A percentile compares a stretch with the other conserved stretches of the same genome.
Evolutionary conservation across 1,140 invertebrate genomes (phyloP).

Genomic region (Mercenaria mercenaria): DNA sequence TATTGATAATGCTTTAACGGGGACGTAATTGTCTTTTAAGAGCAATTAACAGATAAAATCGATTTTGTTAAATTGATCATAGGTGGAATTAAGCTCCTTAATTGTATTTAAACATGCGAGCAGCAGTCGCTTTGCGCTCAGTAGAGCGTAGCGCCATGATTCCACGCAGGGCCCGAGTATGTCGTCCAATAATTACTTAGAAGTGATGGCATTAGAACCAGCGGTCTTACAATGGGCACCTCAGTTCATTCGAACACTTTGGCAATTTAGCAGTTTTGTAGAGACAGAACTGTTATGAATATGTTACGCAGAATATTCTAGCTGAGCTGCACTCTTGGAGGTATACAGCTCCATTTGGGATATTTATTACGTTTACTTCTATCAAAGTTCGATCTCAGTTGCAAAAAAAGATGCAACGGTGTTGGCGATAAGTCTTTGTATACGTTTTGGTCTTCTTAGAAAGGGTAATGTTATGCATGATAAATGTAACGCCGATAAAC

Average conservation of each 20-base stretch:
- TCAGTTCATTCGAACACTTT: neutral
- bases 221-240: neutral
- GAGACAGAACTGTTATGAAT: neutral
- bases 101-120: too few relatives aligned
- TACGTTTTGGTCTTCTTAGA: conserved; percentile 27
- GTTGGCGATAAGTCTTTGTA: conserved; percentile 18
- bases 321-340: conserved; percentile 23
- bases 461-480: conserved; percentile 26
- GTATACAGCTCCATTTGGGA: neutral
- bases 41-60: too few relatives aligned
- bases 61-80: too few relatives aligned
- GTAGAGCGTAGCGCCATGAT: too few relatives aligned
- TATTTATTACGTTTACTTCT: conserved; percentile 4
- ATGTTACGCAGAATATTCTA: conserved; percentile 2
- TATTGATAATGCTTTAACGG: too few relatives aligned
- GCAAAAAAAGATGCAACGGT: neutral
- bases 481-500: neutral
- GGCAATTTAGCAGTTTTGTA: conserved; percentile 20
- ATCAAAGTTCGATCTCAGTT: neutral
- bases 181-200: conserved; percentile 48
- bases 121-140: too few relatives aligned
- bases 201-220: conserved; percentile 2
- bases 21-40: too few relatives aligned
- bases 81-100: too few relatives aligned
- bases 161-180: too few relatives aligned